These are phyloP conservation scores for Stichodactyla helianthus DNA, from an alignment of 64 coral and sea anemone genomes.

Conservation along the genomic window DNA sequence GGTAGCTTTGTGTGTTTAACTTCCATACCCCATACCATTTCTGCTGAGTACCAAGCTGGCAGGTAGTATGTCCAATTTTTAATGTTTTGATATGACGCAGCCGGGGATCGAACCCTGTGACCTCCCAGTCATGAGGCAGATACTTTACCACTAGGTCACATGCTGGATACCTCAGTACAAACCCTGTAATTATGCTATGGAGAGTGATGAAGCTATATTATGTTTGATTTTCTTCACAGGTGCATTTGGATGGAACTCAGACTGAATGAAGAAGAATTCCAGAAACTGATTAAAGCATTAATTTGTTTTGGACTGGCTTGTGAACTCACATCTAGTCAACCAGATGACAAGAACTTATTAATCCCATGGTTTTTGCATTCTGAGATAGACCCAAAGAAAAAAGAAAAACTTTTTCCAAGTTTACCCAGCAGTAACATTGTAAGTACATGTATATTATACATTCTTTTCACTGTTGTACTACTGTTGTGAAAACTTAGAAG, in stretches of 20 bases:
- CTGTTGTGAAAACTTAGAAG: too few relatives aligned
- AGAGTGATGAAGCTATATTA: background rate
- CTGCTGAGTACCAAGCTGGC: too few relatives aligned
- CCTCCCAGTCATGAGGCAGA: too few relatives aligned
- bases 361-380: constrained; percentile 50
- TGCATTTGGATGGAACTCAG: constrained; percentile 46
- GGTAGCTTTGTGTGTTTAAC: too few relatives aligned
- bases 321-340: background rate
- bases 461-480: too few relatives aligned
- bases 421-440: background rate
- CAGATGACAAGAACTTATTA: constrained; percentile 15
- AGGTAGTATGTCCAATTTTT: too few relatives aligned
- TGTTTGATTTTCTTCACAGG: background rate
- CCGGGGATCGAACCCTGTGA: too few relatives aligned
- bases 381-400: background rate
- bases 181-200: too few relatives aligned
- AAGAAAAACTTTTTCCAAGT: background rate
- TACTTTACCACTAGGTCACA: too few relatives aligned
- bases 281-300: constrained; percentile 30
- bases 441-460: background rate
- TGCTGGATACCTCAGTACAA: too few relatives aligned
- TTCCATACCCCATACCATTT: too few relatives aligned
- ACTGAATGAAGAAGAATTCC: constrained; percentile 44
- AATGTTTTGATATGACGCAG: too few relatives aligned
- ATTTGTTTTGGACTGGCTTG: constrained; percentile 53